Percentiles rank a stretch among this genome's conserved stretches.
Conservation (phyloP, 2,888 invertebrate genomes). For the Dasysyrphus tricinctus region DNA sequence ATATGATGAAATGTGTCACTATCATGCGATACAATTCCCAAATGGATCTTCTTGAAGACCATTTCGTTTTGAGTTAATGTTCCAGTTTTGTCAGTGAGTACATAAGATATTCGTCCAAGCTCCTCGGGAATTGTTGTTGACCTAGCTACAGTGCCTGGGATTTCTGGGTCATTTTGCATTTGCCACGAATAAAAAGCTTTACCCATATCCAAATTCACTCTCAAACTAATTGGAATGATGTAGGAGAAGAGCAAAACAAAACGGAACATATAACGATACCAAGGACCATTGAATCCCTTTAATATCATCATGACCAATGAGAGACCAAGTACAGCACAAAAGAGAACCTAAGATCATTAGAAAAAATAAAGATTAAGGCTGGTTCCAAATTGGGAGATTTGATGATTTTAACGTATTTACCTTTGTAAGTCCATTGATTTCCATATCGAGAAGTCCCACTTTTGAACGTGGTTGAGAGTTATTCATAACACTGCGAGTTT, state of each 20-base stretch:
- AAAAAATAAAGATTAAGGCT: not conserved
- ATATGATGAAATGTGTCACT: conserved; percentile 85
- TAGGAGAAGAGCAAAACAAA: conserved; percentile 99
- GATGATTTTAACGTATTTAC: not conserved
- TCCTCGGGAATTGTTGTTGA: conserved; percentile 99
- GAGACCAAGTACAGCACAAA: conserved; percentile 94
- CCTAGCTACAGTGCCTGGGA: conserved; percentile 96
- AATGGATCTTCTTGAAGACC: conserved; percentile 97
- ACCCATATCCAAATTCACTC: conserved; percentile 99
- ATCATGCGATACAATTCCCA: conserved; percentile 96
- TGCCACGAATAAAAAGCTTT: conserved; percentile 99
- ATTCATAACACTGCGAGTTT: conserved; percentile 99
- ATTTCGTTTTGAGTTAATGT: conserved; percentile 99
- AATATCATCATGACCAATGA: conserved; percentile 97
- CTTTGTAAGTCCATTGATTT: conserved; percentile 98
- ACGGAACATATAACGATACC: conserved; percentile 98
- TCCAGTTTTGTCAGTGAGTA: conserved; percentile 99
- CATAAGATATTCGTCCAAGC: conserved; percentile 96
- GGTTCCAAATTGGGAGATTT: not conserved
- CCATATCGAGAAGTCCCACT: conserved; percentile 96
- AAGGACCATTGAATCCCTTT: conserved; percentile 98
- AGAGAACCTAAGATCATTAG: conserved; percentile 86
- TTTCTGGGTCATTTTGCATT: conserved; percentile 96
- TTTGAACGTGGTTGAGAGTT: conserved; percentile 98
- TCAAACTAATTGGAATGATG: conserved; percentile 98